Evolutionary conservation across 1,140 invertebrate species (phyloP).

Genomic region (Drosophila virilis): DNA sequence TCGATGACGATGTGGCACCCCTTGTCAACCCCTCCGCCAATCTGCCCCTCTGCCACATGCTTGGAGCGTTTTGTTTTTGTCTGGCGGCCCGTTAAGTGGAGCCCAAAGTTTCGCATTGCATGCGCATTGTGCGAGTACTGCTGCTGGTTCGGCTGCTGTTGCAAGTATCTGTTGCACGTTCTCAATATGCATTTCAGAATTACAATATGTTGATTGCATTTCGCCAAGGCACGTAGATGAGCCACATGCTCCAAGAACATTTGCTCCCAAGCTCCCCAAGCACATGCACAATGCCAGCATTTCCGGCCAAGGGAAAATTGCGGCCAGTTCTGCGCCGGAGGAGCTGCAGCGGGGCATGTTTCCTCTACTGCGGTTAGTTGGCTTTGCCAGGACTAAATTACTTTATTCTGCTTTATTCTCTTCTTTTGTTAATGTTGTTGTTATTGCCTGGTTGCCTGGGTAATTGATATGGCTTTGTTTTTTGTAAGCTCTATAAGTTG

Average conservation of each 20-base stretch:
- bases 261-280: neutral
- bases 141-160: constrained; percentile 9
- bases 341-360: constrained; percentile 27
- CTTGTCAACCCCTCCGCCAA: neutral
- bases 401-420: constrained; percentile 50
- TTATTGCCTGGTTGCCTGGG: constrained; percentile 40
- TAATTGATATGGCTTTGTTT: constrained; percentile 77
- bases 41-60: neutral
- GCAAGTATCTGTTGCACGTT: constrained; percentile 74
- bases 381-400: constrained; percentile 76
- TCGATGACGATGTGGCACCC: constrained; percentile 43
- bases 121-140: constrained; percentile 31
- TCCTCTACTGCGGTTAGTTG: constrained; percentile 68
- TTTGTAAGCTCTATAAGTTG: constrained; percentile 6
- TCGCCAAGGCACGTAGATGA: constrained; percentile 64
- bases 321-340: neutral
- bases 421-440: neutral
- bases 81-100: constrained; percentile 73
- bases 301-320: constrained; percentile 37
- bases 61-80: constrained; percentile 60
- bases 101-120: constrained; percentile 59
- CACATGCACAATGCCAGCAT: constrained; percentile 64
- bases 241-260: constrained; percentile 60
- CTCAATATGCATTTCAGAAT: constrained; percentile 81
- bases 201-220: constrained; percentile 82